Percentiles rank a stretch among this genome's conserved stretches.
These are phyloP conservation scores for Nysson spinosus DNA, from an alignment of 2,888 invertebrate genomes.

Conservation along the genomic window DNA sequence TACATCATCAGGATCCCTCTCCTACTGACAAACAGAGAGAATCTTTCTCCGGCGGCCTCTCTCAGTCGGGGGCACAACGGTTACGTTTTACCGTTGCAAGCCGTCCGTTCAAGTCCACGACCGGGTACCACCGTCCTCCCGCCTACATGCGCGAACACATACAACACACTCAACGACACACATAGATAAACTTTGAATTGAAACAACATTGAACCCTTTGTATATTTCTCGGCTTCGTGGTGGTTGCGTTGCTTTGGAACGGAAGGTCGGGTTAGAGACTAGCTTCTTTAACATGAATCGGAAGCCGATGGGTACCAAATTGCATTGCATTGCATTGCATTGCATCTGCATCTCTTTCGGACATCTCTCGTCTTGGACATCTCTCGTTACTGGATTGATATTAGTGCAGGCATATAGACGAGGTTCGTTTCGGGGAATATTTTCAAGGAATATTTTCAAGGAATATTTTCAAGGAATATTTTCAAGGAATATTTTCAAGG, in stretches of 20 bases:
- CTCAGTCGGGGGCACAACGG: slow-evolving; percentile 65
- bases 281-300: neutral
- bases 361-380: no score
- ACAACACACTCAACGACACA: slow-evolving; percentile 5
- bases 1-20: slow-evolving; percentile 36
- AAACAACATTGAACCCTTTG: no score
- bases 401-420: no score
- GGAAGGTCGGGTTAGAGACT: neutral
- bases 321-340: no score
- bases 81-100: slow-evolving; percentile 70
- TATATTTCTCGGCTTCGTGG: neutral
- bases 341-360: no score
- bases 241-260: no score
- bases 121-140: slow-evolving; percentile 41
- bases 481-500: no score
- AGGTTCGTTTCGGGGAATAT: neutral
- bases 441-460: no score
- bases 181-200: slow-evolving; percentile 15
- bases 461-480: no score
- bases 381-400: no score
- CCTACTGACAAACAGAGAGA: no score
- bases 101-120: slow-evolving; percentile 65
- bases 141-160: slow-evolving; percentile 46
- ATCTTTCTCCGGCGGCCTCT: slow-evolving; percentile 46
- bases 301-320: neutral